Evolutionary conservation across 2,888 invertebrate species (phyloP).

Genomic region (Biston betularia): DNA sequence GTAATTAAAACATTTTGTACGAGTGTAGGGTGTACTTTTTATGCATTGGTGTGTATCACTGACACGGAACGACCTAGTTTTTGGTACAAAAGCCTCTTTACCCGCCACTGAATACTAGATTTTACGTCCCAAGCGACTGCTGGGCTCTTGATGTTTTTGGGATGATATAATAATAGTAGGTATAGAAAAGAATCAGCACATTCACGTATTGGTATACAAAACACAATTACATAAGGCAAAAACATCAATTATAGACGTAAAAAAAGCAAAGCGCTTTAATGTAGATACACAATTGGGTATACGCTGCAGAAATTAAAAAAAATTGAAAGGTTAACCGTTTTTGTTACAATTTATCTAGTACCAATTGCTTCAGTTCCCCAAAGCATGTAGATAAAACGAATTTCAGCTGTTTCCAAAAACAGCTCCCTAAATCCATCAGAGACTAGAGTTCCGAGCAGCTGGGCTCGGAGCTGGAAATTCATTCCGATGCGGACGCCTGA

Average conservation of each 20-base stretch:
- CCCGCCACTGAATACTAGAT: conserved; percentile 71
- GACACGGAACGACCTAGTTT: conserved; percentile 72
- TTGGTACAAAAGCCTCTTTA: conserved; percentile 71
- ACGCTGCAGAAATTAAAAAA: too few species aligned
- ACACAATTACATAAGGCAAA: too few species aligned
- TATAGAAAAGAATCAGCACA: too few species aligned
- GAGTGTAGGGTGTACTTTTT: conserved; percentile 40
- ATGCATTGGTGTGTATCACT: conserved; percentile 57
- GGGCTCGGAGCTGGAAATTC: conserved; percentile 60
- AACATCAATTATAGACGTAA: too few species aligned
- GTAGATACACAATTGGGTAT: too few species aligned
- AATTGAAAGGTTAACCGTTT: too few species aligned
- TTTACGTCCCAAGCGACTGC: conserved; percentile 53
- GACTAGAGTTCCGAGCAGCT: conserved; percentile 15
- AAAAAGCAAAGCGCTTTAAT: too few species aligned
- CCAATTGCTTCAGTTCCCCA: not conserved
- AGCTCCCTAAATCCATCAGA: conserved; percentile 33
- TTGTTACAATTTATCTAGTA: not conserved
- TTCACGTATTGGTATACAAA: too few species aligned
- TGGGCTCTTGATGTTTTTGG: conserved; percentile 38
- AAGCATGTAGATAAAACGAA: not conserved
- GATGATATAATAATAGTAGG: not conserved
- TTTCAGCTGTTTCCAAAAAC: conserved; percentile 23
- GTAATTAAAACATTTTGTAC: conserved; percentile 7
- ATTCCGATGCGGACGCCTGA: conserved; percentile 65